Conservation (phyloP, 2,797 vertebrate genomes). For the Gymnopithys bicolor region DNA sequence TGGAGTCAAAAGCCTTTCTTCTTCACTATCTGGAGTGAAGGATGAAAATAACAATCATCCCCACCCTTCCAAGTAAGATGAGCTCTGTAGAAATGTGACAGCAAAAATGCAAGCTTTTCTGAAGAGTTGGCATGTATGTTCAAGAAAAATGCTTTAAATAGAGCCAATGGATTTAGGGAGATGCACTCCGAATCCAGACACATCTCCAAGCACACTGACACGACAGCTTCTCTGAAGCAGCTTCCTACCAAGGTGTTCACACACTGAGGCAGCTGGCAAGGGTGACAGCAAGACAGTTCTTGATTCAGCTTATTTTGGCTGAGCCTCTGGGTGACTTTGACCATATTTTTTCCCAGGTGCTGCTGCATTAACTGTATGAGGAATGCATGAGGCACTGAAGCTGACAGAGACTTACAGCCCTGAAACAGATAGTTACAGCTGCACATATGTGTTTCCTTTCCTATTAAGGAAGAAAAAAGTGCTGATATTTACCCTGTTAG, state of each 20-base stretch:
- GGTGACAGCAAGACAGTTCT: not conserved
- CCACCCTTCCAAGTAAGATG: not conserved
- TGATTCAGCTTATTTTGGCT: constrained; percentile 2
- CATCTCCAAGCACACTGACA: not conserved
- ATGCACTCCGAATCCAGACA: not conserved
- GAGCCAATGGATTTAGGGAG: not conserved
- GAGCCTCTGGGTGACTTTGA: not conserved
- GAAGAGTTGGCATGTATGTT: not conserved
- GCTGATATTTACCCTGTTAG: not conserved
- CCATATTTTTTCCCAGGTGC: constrained; percentile 9
- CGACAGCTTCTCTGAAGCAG: not conserved
- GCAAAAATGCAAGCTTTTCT: constrained; percentile 8
- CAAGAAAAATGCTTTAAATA: not conserved
- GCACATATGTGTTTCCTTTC: not conserved
- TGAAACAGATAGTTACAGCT: not conserved
- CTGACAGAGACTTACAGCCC: constrained; percentile 37
- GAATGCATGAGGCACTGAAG: not conserved
- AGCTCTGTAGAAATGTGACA: not conserved
- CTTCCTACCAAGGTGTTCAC: not conserved
- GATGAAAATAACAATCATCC: not conserved
- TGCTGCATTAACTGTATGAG: constrained; percentile 3
- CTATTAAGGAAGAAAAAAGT: constrained; percentile 2
- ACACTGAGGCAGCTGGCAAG: not conserved
- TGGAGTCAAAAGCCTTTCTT: not conserved
- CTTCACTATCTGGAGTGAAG: not conserved